Base-by-base conservation (phyloP, 2,797 vertebrate species). In the Hoplostethus mediterraneus region DNA sequence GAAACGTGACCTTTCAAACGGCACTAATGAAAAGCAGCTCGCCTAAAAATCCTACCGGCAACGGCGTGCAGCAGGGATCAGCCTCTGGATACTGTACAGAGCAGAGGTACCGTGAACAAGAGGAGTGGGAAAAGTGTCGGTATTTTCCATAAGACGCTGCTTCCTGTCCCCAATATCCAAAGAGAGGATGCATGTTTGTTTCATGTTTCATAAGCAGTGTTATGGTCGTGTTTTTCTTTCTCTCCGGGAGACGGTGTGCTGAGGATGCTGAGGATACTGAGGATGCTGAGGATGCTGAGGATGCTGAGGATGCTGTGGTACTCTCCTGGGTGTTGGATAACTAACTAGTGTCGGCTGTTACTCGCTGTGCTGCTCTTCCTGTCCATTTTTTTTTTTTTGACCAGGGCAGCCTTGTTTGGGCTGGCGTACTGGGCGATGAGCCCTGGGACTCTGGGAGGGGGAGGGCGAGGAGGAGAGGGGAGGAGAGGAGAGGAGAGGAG, bases 311-410 rank as follows among this genome's bases (percentile, higher is more conserved):
- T 21, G 21, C 21, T 2, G 2, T 12, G 72, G 59, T 76, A 16
- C 79, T 86, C 84, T 88, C 83, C 60, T 67, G 73, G 73, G 89
- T 83, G 74, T 86, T 84, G 75, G 80, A 85, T 86, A 87, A 88
- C 82, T 69, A 82, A 85, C 87, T 79, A 71, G 52, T 79, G 80
- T 75, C 49, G 56, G 66, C 76, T 84, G 75, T 67, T 60, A 54
- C 56, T 61, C 21, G 54, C 74, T 63, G 51, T 72, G 77, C 65
- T 83, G 62, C 31, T 74, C 73, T 73, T 56, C 54, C 81, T 71
- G 66, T 84, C 77, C 81, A n/a, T 76, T 53, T 62, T 85, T 87
- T 75, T 71, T 75, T 21, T 21, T 21, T 21, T 21, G 79, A 83
- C 74, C 73, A 70, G 64, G 71, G 71, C 75, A 74, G 75, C 54